Base-by-base conservation (phyloP, 2,113 vertebrate genomes). In the Sturnira hondurensis region DNA sequence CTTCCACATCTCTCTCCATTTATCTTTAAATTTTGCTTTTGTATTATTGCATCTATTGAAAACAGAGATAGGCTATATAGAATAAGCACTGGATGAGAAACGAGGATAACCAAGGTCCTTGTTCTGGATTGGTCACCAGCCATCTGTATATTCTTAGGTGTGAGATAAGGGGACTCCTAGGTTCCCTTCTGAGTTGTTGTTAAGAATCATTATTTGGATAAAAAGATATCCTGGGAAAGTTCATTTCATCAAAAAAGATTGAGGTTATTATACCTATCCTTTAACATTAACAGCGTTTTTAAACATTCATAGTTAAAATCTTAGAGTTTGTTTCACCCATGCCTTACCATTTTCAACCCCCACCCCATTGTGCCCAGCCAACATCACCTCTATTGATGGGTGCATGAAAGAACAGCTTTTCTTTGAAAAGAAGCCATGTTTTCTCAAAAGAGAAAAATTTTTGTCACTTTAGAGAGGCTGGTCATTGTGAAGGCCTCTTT, bases 211-310 rank as follows among this genome's bases (percentile, higher is more conserved):
- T 88, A 81, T 88, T 94, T 94, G 83, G 74, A 68, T 94, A 93
- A 90, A 94, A 95, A 97, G 77, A 82, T 31, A 91, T 71, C 61
- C 47, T 73, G 14, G 6, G 45, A 96, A 45, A 94, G 91, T 93
- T 86, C 91, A 68, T 91, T 95, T 96, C 85, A 85, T 87, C 77
- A 92, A 82, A 96, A 94, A 81, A 56, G 76, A 93, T 71, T 63
- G 86, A 95, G 70, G 73, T 91, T 74, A 58, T 52, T 77, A 4
- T 91, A 45, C 61, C 58, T 95, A 96, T 96, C 91, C 84, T 95
- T 43, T 93, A 93, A 95, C 56, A 95, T 97, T 91, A 93, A 96
- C 91, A 33, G 33, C 28, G 77, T 91, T 95, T 94, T 95, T 94
- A 92, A 65, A 95, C 95, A 95, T 91, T 91, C 89, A 86, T 77